Evolutionary conservation across 1,140 invertebrate genomes (phyloP), one percentile per base, ranked within the genome.

Genomic region (Trichogramma pretiosum): DNA sequence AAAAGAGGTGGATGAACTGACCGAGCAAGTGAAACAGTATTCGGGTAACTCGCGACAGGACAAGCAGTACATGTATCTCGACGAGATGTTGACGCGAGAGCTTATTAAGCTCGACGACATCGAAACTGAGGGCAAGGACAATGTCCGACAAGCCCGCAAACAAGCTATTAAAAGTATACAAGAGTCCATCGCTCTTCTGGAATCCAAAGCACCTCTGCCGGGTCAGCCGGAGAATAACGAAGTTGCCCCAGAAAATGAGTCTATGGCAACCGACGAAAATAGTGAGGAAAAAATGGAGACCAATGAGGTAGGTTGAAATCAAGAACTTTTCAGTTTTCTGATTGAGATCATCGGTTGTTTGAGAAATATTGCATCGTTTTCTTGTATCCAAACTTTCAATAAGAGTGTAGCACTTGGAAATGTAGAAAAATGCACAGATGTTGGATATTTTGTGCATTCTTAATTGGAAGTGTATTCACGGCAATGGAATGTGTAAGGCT

Each of bases 21-120:
- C 84, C 71, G 74, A 75, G 13, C 76, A 85, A 58, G 88, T 95
- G 7, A 83, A 89, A 52, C 73, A 78, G 42, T 94, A 88, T 61
- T 72, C 60, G 23, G 90, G 89, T 3, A 75, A 72, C 42, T 77
- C 77, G 3, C 78, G 81, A 55, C 78, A 78, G 54, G 85, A 93
- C 58, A 94, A 93, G 65, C 76, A 86, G 44, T 96, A 92, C 59
- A 74, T 88, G 22, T 93, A 83, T 64, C 66, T 96, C 33, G 93
- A 96, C 64, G 93, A 97, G 69, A 95, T 95, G 91, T 70, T 97
- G 13, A 96, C 92, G 1, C 79, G 92, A 33, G 88, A 90, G 63
- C 74, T 96, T 47, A 79, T 96, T 3, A 91, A 92, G 65, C 66
- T 96, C 47, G 93, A 97, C 64, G 83, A 86, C 55, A 87, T 97